Percentiles rank a stretch among this genome's conserved stretches.
These are phyloP conservation scores for Atrichornis clamosus DNA, from an alignment of 2,113 vertebrate genomes.

Conservation along the genomic window DNA sequence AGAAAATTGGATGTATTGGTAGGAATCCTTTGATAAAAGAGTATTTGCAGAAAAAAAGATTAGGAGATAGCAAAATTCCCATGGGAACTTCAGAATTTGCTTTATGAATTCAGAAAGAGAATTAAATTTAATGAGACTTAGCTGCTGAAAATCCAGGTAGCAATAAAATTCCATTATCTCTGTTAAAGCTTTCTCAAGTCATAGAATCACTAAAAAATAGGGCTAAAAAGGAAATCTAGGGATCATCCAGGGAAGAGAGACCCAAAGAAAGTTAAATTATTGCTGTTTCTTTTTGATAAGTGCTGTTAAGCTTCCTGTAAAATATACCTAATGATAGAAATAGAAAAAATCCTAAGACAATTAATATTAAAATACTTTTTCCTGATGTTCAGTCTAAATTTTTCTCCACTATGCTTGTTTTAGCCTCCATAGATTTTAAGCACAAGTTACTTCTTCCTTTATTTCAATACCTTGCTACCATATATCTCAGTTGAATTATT, in stretches of 20 bases:
- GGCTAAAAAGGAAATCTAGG: not conserved
- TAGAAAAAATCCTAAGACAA: not conserved
- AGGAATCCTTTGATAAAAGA: not conserved
- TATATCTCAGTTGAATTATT: not conserved
- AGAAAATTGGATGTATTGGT: not conserved
- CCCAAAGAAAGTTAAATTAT: not conserved
- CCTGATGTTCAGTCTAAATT: not conserved
- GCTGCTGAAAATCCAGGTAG: slow-evolving; percentile 5
- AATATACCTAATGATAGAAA: not conserved
- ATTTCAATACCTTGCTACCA: not conserved
- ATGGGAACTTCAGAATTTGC: slow-evolving; percentile 1
- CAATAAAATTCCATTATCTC: slow-evolving; percentile 24
- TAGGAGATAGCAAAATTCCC: not conserved
- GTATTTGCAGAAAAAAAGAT: slow-evolving; percentile 17
- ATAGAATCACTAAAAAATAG: not conserved
- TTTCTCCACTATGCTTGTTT: not conserved
- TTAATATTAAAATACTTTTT: not conserved
- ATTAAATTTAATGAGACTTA: slow-evolving; percentile 38
- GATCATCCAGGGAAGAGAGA: not conserved
- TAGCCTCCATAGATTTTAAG: not conserved
- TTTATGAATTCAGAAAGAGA: slow-evolving; percentile 36
- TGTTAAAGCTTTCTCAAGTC: not conserved
- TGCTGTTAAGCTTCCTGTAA: not conserved
- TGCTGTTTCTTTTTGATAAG: not conserved
- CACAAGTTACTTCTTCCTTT: not conserved